Conservation (phyloP, 2,888 invertebrate species). For the Perizoma flavofasciatum region DNA sequence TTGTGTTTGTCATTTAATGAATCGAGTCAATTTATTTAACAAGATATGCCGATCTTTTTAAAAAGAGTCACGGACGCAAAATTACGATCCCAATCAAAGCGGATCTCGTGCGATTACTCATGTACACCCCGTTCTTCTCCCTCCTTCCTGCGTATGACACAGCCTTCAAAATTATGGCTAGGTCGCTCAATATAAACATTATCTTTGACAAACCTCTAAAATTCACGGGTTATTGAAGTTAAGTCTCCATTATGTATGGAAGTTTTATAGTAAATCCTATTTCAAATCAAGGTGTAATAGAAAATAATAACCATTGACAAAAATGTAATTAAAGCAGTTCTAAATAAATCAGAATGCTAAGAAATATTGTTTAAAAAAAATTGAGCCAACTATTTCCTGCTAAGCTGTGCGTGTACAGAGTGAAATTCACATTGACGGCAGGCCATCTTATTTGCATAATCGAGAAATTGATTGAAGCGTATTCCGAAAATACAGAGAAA, state of each 20-base stretch:
- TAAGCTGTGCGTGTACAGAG: conserved; percentile 29
- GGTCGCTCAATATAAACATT: not conserved
- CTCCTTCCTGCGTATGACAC: conserved; percentile 8
- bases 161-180: conserved; percentile 3
- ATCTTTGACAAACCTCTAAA: too few relatives aligned
- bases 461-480: conserved; percentile 80
- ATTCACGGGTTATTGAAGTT: too few relatives aligned
- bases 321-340: too few relatives aligned
- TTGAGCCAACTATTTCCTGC: not conserved
- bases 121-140: conserved; percentile 7
- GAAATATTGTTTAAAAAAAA: not conserved
- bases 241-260: too few relatives aligned
- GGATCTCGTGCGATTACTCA: conserved; percentile 58
- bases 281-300: too few relatives aligned
- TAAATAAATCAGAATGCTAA: too few relatives aligned
- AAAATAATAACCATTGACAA: too few relatives aligned
- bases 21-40: conserved; percentile 15
- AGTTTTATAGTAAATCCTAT: too few relatives aligned
- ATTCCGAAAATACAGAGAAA: conserved; percentile 62
- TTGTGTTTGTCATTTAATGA: too few relatives aligned
- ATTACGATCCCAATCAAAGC: conserved; percentile 61
- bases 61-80: conserved; percentile 54
- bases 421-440: conserved; percentile 60
- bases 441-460: conserved; percentile 73
- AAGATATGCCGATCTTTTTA: conserved; percentile 42